These are phyloP conservation scores for Ptychoptera contaminata DNA, from an alignment of 2,888 invertebrate species.

Conservation along the genomic window DNA sequence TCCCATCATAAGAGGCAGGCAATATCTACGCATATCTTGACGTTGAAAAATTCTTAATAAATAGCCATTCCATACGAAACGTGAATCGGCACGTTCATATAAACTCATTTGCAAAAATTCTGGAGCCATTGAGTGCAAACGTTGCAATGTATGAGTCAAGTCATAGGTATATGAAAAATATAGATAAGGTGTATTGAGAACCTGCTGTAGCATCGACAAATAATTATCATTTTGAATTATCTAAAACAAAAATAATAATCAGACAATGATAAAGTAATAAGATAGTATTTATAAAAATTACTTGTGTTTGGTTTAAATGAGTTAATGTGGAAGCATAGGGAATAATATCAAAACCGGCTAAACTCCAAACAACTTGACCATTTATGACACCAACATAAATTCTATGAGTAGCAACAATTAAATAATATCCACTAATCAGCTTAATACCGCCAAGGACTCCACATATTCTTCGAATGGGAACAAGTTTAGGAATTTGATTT, in stretches of 20 bases:
- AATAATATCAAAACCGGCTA: slow-evolving; percentile 66
- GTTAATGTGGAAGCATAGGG: slow-evolving; percentile 72
- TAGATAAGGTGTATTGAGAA: slow-evolving; percentile 69
- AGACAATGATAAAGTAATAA: slow-evolving; percentile 3
- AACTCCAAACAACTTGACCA: slow-evolving; percentile 61
- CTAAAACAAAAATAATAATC: slow-evolving; percentile 35
- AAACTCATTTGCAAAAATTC: slow-evolving; percentile 57
- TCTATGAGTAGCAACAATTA: slow-evolving; percentile 77
- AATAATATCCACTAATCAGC: slow-evolving; percentile 70
- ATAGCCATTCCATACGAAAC: slow-evolving; percentile 90
- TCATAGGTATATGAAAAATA: slow-evolving; percentile 94
- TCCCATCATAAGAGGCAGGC: slow-evolving; percentile 82
- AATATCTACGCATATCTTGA: slow-evolving; percentile 59
- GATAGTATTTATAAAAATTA: slow-evolving; percentile 16
- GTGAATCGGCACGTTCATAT: slow-evolving; percentile 61
- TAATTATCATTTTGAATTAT: slow-evolving; percentile 71
- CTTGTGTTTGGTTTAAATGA: slow-evolving; percentile 71
- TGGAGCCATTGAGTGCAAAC: slow-evolving; percentile 66
- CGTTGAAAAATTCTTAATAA: slow-evolving; percentile 62
- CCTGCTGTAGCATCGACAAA: slow-evolving; percentile 66
- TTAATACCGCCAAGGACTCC: slow-evolving; percentile 78
- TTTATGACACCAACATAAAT: slow-evolving; percentile 63
- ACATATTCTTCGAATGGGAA: slow-evolving; percentile 55
- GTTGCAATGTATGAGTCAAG: slow-evolving; percentile 79
- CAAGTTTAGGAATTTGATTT: slow-evolving; percentile 45